Evolutionary conservation across 2,888 invertebrate genomes (phyloP).

Genomic region (Sialis fuliginosa): DNA sequence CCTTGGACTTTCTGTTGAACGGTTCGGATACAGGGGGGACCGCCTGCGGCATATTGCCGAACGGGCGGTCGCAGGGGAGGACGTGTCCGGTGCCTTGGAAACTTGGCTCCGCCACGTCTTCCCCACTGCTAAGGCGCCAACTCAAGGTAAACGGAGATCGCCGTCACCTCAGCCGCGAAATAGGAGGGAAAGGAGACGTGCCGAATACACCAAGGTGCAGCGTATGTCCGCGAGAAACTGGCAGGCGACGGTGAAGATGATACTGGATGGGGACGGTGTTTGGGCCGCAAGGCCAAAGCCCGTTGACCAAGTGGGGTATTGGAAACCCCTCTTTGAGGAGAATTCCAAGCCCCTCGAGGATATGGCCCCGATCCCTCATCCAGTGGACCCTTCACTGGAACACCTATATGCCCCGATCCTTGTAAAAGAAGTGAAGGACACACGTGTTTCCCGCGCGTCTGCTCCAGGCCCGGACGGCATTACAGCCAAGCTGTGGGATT

Average conservation of each 20-base stretch:
- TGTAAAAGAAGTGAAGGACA: conserved; percentile 9
- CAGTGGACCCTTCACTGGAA: neutral
- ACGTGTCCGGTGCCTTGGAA: neutral
- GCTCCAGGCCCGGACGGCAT: conserved; percentile 14
- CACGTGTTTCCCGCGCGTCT: conserved; percentile 5
- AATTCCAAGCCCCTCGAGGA: neutral
- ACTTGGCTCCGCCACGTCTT: neutral
- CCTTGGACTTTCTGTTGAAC: neutral
- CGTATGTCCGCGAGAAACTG: neutral
- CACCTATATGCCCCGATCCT: conserved; percentile 9
- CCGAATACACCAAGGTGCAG: too few species aligned
- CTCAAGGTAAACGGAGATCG: neutral
- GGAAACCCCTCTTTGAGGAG: neutral
- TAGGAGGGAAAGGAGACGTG: too few species aligned
- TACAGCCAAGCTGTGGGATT: conserved; percentile 9
- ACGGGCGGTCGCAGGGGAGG: neutral
- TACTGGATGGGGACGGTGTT: neutral
- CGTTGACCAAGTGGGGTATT: neutral
- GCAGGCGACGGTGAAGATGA: neutral
- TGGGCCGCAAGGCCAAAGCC: neutral
- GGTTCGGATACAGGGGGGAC: neutral
- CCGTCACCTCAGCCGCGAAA: neutral
- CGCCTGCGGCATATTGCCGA: neutral
- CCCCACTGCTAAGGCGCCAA: neutral
- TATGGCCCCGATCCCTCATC: neutral